Evolutionary conservation across 2,113 vertebrate genomes (phyloP).

Genomic region (Phyllostomus discolor): DNA sequence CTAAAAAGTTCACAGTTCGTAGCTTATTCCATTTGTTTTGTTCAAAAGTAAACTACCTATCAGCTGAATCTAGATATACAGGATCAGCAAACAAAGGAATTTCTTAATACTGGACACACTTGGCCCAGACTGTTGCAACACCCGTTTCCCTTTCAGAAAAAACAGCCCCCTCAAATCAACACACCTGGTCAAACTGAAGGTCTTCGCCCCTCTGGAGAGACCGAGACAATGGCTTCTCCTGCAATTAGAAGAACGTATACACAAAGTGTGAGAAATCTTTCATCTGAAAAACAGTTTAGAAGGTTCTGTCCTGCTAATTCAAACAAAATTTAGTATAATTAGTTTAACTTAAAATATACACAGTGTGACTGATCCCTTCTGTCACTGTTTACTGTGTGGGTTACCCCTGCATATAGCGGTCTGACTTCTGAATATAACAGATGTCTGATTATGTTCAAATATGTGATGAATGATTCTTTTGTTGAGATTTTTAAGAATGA

Average conservation of each 20-base stretch:
- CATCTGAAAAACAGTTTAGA: background rate
- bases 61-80: background rate
- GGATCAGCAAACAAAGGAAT: background rate
- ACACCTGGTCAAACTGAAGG: slow-evolving; percentile 99
- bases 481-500: background rate
- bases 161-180: slow-evolving; percentile 6
- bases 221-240: slow-evolving; percentile 97
- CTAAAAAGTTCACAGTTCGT: background rate
- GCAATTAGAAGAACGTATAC: background rate
- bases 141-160: background rate
- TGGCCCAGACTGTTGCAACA: background rate
- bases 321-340: background rate
- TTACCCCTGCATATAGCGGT: background rate
- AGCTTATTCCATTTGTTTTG: background rate
- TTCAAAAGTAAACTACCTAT: background rate
- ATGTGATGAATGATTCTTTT: background rate
- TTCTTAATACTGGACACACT: background rate
- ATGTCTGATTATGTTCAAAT: background rate
- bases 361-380: background rate
- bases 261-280: background rate
- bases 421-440: background rate
- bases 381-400: background rate
- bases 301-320: background rate
- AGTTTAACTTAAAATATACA: background rate
- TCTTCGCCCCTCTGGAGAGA: slow-evolving; percentile 99